These are phyloP conservation scores for Turnix velox DNA, from an alignment of 2,113 vertebrate species.

Conservation along the genomic window DNA sequence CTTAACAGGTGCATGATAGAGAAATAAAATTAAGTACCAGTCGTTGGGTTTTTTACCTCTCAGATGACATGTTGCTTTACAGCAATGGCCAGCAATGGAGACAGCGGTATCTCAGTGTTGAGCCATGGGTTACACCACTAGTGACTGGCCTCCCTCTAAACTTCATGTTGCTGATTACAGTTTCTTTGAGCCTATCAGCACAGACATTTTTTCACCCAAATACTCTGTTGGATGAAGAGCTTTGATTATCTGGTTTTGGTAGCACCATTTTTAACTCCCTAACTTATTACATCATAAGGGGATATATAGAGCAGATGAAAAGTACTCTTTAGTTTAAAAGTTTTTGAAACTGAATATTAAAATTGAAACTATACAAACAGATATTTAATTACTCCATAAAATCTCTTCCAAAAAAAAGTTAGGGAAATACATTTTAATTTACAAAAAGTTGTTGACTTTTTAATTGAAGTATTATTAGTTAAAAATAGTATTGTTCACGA, in stretches of 20 bases:
- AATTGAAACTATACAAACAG: neutral
- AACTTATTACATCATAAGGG: neutral
- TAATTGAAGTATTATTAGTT: neutral
- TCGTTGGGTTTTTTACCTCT: neutral
- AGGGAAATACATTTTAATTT: neutral
- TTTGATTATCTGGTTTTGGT: neutral
- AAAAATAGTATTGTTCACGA: neutral
- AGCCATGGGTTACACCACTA: neutral
- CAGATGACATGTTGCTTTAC: rapidly evolving
- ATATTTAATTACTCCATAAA: neutral
- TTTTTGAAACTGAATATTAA: neutral
- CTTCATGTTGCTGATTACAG: neutral
- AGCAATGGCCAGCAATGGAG: neutral
- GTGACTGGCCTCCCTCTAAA: neutral
- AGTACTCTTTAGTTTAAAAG: neutral
- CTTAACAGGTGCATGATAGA: neutral
- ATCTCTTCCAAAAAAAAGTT: neutral
- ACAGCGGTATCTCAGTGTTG: neutral
- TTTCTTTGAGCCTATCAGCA: neutral
- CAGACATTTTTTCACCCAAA: neutral
- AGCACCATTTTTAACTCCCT: neutral
- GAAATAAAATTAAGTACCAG: neutral
- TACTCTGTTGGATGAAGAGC: neutral
- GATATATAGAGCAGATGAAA: neutral
- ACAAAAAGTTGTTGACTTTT: neutral